Evolutionary conservation across 2,797 vertebrate genomes (phyloP).

Genomic region (Emys orbicularis): DNA sequence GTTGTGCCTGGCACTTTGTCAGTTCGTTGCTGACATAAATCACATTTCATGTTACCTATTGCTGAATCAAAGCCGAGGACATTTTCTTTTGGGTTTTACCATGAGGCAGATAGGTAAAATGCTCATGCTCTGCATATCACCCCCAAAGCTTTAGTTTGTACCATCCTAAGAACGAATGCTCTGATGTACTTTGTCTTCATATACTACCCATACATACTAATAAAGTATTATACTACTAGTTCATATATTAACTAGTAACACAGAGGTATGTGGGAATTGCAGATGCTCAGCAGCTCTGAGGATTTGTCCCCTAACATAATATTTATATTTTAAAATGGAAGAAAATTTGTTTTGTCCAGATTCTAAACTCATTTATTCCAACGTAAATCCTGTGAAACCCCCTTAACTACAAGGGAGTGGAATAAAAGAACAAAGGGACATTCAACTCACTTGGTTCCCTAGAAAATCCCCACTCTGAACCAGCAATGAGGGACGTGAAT

Average conservation of each 20-base stretch:
- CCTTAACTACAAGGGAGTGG: neutral
- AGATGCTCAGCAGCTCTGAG: neutral
- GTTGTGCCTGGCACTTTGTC: neutral
- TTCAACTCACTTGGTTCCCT: neutral
- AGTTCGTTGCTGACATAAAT: neutral
- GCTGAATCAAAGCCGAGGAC: neutral
- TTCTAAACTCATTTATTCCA: neutral
- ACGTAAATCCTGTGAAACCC: neutral
- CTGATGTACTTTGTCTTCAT: neutral
- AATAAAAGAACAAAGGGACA: neutral
- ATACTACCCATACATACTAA: neutral
- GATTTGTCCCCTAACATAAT: neutral
- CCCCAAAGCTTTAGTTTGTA: neutral
- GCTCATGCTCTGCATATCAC: fast-evolving
- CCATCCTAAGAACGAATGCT: neutral
- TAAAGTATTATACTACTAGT: neutral
- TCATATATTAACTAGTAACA: neutral
- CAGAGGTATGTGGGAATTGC: neutral
- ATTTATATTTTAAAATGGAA: neutral
- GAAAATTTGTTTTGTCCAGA: neutral
- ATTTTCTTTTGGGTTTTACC: neutral
- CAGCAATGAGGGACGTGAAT: neutral
- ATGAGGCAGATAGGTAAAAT: fast-evolving
- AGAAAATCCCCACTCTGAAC: neutral
- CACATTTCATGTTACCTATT: neutral